phyloP scores from a whole-genome alignment of 2,113 vertebrate species.

The Pangasianodon hypophthalmus region DNA sequence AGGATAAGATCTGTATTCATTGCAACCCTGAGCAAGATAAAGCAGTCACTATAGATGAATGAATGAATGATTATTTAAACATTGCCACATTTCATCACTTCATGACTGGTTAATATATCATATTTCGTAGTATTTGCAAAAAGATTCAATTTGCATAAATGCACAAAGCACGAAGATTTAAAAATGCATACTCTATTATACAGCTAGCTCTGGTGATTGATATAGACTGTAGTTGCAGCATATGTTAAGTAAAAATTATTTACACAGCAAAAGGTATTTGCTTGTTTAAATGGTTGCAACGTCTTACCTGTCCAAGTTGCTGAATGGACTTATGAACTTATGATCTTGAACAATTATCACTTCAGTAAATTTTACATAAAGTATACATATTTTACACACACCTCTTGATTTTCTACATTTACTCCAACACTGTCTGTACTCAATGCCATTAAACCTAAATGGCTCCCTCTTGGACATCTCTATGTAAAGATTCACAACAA shows the following conservation, averaged over 20 bases:
- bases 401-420: background rate
- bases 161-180: background rate
- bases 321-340: background rate
- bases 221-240: background rate
- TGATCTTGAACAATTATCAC: background rate
- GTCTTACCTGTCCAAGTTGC: background rate
- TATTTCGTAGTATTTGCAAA: background rate
- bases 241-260: no score
- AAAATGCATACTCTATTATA: background rate
- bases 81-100: background rate
- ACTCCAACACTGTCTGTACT: background rate
- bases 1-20: background rate
- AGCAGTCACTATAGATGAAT: no score
- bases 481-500: conserved; percentile 33
- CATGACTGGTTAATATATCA: background rate
- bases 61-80: background rate
- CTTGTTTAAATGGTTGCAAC: background rate
- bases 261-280: background rate
- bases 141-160: background rate
- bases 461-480: background rate
- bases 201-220: background rate
- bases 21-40: background rate
- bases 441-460: conserved; percentile 17
- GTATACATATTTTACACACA: background rate
- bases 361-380: background rate